Conservation (phyloP, 2,113 vertebrate species). For the Cyprinodon variegatus region DNA sequence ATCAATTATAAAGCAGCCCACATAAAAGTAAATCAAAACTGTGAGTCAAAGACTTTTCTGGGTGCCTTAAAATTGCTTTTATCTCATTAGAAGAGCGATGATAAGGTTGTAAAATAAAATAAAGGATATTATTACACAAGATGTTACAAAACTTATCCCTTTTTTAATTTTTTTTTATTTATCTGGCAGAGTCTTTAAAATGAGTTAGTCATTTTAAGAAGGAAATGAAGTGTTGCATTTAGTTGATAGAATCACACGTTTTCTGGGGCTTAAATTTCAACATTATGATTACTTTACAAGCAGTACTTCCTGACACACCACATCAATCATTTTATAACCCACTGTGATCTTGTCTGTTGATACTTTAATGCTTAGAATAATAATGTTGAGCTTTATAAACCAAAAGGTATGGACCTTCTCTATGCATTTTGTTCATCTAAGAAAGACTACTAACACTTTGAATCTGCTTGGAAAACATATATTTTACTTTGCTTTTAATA, state of each 20-base stretch:
- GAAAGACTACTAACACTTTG: not conserved
- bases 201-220: no score
- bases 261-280: no score
- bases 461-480: not conserved
- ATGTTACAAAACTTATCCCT: no score
- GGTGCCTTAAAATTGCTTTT: not conserved
- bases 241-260: no score
- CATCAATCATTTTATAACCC: not conserved
- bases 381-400: not conserved
- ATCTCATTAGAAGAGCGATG: not conserved
- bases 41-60: not conserved
- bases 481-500: not conserved
- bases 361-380: not conserved
- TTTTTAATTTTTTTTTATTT: no score
- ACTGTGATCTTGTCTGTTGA: not conserved
- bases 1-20: no score
- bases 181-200: no score
- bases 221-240: no score
- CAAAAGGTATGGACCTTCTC: not conserved
- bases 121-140: no score
- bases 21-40: not conserved
- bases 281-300: no score
- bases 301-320: not conserved
- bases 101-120: not conserved
- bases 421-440: no score